phyloP scores from a whole-genome alignment of 2,888 invertebrate genomes.

The Caradrina kadenii region DNA sequence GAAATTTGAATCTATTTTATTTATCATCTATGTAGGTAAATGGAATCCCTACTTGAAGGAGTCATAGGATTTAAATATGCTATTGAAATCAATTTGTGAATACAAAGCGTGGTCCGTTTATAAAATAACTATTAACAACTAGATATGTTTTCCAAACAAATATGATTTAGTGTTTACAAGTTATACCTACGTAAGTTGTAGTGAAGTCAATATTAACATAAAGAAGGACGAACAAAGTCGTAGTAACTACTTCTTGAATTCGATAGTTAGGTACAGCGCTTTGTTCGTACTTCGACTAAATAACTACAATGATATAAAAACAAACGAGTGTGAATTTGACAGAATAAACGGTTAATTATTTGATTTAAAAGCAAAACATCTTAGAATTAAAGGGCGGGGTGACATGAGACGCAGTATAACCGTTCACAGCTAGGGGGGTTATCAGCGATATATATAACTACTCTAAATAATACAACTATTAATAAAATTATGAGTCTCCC shows the following conservation, averaged over 20 bases:
- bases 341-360: conserved; percentile 25
- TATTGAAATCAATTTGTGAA: conserved; percentile 61
- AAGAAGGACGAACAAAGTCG: conserved; percentile 51
- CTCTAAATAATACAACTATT: conserved; percentile 47
- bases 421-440: conserved; percentile 22
- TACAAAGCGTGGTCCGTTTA: conserved; percentile 63
- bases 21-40: conserved; percentile 64
- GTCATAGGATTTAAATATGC: conserved; percentile 73
- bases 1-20: conserved; percentile 82
- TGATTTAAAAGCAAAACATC: conserved; percentile 26
- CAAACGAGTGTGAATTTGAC: conserved; percentile 55
- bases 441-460: conserved; percentile 39
- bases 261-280: conserved; percentile 23
- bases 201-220: conserved; percentile 36
- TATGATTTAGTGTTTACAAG: conserved; percentile 52
- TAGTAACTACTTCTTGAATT: conserved; percentile 11
- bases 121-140: conserved; percentile 65
- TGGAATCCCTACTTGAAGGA: conserved; percentile 71
- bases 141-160: conserved; percentile 64
- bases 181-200: conserved; percentile 31
- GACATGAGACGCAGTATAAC: conserved; percentile 56
- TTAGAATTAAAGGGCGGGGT: conserved; percentile 80
- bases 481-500: conserved; percentile 27
- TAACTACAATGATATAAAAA: conserved; percentile 68
- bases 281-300: conserved; percentile 58